Evolutionary conservation across 2,113 vertebrate species (phyloP), one percentile per base, ranked within the genome.

Genomic region (Hypanus sabinus): DNA sequence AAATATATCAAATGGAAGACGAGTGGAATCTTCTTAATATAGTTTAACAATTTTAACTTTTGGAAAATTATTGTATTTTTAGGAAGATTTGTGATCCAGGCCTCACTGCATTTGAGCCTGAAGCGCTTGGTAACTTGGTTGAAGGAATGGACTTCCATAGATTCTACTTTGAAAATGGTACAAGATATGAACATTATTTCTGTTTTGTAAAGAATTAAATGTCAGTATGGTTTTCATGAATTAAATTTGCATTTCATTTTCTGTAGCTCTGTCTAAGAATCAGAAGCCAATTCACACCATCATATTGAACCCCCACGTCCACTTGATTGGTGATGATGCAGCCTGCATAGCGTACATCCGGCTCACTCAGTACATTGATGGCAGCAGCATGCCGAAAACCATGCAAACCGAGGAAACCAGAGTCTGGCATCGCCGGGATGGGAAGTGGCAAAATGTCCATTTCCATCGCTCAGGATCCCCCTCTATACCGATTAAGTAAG

Each of bases 81-180:
- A 99, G 99, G 94, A 99, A 99, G 96, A 99, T 99, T 46, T 99
- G 99, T 95, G 98, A 99, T 94, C 98, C 98, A 0, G 98, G 98
- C 71, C 97, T 99, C 94, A 99, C 99, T 0, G 98, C 98, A 94
- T 99, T 99, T 95, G 98, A 99, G 95, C 99, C 99, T 0, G 99
- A 99, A 96, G 99, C 99, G 83, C 94, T 99, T 96, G 99, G 99
- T 68, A 99, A 99, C 96, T 96, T 99, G 94, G 98, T 99, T 94
- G 99, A 99, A 96, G 99, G 99, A 55, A 99, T 98, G 94, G 99
- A 99, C 95, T 99, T 99, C 93, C 98, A 99, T 95, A 97, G 98
- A 94, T 99, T 99, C 97, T 99, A 99, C 97, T 99, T 99, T 94
- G 98, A 99, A 95, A 99, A 99, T 6, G 97, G 99, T 99, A 97